phyloP scores from a whole-genome alignment of 2,888 invertebrate genomes.

The Ellobium chinense region DNA sequence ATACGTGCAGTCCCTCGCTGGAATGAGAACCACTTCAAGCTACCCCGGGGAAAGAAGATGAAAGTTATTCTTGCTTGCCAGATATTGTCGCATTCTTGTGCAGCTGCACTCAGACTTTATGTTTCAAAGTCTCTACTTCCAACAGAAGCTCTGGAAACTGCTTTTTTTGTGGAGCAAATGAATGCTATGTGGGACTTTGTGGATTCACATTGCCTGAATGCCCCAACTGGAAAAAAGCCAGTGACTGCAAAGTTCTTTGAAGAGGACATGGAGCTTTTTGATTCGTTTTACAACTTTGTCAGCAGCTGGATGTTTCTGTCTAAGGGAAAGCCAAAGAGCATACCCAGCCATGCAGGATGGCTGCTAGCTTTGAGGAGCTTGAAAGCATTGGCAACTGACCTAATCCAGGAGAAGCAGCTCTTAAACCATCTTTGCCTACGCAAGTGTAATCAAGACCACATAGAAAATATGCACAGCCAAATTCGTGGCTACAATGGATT shows the following conservation, averaged over 20 bases:
- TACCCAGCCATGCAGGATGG: slow-evolving; percentile 10
- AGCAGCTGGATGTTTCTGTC: background rate
- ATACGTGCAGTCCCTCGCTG: background rate
- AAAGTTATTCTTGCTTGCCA: slow-evolving; percentile 25
- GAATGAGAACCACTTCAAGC: background rate
- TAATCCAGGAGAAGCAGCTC: background rate
- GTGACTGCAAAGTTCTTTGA: background rate
- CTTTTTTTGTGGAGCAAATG: background rate
- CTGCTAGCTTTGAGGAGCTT: background rate
- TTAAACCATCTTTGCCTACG: slow-evolving; percentile 6
- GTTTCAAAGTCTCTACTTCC: background rate
- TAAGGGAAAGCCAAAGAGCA: background rate
- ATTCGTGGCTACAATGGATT: slow-evolving; percentile 18
- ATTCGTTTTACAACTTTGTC: background rate
- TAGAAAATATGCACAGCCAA: slow-evolving; percentile 6
- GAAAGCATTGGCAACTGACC: background rate
- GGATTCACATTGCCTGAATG: slow-evolving; percentile 8
- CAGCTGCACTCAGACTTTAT: slow-evolving; percentile 10
- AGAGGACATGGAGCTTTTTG: background rate
- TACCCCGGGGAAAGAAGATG: slow-evolving; percentile 19
- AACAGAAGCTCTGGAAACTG: slow-evolving; percentile 7
- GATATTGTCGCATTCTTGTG: slow-evolving; percentile 23
- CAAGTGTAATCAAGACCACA: slow-evolving; percentile 22
- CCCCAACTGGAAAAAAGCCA: slow-evolving; percentile 10
- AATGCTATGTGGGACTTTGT: slow-evolving; percentile 28